Evolutionary conservation across 2,888 invertebrate genomes (phyloP).

Genomic region (Lasioglossum pauxillum): DNA sequence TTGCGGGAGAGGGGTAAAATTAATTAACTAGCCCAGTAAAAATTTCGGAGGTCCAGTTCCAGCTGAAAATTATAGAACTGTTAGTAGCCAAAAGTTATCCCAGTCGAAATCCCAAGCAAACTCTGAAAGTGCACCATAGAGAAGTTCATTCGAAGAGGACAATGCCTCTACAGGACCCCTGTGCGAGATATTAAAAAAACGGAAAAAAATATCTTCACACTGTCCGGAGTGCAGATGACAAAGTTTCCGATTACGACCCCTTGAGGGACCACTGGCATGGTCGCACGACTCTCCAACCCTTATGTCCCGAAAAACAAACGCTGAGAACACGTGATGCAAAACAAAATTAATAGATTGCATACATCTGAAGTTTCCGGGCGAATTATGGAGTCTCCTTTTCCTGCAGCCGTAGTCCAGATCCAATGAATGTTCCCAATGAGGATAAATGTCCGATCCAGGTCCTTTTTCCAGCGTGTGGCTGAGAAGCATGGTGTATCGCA

Average conservation of each 20-base stretch:
- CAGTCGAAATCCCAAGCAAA: not conserved
- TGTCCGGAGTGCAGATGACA: not conserved
- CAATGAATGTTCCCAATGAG: no score
- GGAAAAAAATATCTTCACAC: not conserved
- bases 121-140: not conserved
- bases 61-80: not conserved
- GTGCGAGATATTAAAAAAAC: not conserved
- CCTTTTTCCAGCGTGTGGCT: not conserved
- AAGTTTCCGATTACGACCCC: not conserved
- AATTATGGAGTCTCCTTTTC: no score
- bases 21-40: no score
- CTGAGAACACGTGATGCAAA: not conserved
- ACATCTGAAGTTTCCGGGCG: no score
- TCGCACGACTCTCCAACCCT: not conserved
- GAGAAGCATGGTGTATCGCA: conserved; percentile 55
- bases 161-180: not conserved
- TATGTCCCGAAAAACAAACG: not conserved
- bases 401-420: no score
- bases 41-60: not conserved
- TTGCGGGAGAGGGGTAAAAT: no score
- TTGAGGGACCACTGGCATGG: conserved; percentile 17
- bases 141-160: not conserved
- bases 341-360: no score
- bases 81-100: not conserved
- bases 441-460: not conserved